Conservation (phyloP, 2,888 invertebrate genomes). For the Chydorus sphaericus region DNA sequence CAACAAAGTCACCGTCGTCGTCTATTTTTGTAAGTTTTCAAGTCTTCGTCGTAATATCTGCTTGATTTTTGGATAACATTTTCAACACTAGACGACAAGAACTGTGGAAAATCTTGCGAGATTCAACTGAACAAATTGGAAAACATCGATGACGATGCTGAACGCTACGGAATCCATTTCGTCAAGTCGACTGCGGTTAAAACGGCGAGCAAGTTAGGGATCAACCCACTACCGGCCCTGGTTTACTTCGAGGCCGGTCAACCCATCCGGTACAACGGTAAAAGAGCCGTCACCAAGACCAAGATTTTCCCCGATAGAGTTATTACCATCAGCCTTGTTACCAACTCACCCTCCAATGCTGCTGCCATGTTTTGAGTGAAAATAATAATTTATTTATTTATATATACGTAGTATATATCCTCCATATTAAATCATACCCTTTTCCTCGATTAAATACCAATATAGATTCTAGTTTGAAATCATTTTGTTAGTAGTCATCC, state of each 20-base stretch:
- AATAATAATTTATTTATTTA: too few species aligned
- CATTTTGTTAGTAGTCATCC: too few species aligned
- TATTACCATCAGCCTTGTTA: background rate
- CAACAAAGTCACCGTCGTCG: slow-evolving; percentile 80
- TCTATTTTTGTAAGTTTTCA: slow-evolving; percentile 67
- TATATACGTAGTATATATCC: too few species aligned
- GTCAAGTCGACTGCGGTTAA: slow-evolving; percentile 83
- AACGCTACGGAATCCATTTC: slow-evolving; percentile 82
- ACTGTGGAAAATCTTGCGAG: slow-evolving; percentile 61
- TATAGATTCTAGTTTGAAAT: too few species aligned
- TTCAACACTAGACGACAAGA: slow-evolving; percentile 50
- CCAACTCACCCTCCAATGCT: background rate
- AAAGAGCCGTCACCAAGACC: slow-evolving; percentile 23
- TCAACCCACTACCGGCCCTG: slow-evolving; percentile 79
- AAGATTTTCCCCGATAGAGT: background rate
- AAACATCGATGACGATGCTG: slow-evolving; percentile 82
- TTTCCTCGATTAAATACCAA: too few species aligned
- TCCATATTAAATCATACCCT: too few species aligned
- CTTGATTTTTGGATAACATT: too few species aligned
- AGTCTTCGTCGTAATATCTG: too few species aligned
- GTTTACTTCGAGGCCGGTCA: slow-evolving; percentile 88
- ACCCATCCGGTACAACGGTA: slow-evolving; percentile 89
- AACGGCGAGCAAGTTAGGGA: slow-evolving; percentile 76
- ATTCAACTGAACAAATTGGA: slow-evolving; percentile 75
- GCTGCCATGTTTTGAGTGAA: background rate